Evolutionary conservation across 2,888 invertebrate genomes (phyloP).

Genomic region (Tachina fera): DNA sequence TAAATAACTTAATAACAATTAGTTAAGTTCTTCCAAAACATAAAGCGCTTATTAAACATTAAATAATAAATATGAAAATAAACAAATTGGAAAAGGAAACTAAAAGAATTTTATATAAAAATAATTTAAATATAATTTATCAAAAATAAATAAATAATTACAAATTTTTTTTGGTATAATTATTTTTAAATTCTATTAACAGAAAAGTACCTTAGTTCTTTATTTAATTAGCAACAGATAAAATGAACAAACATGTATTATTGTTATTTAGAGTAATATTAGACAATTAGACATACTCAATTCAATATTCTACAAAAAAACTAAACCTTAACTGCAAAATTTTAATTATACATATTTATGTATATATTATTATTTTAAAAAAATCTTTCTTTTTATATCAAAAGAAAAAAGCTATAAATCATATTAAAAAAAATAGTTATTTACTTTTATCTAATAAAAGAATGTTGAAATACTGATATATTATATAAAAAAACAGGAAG

Average conservation of each 20-base stretch:
- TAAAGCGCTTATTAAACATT: conserved; percentile 68
- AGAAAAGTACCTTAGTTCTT: conserved; percentile 51
- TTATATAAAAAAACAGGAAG: neutral
- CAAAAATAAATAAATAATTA: no score
- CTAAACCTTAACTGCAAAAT: conserved; percentile 35
- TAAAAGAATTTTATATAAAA: neutral
- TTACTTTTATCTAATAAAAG: neutral
- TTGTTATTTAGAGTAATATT: conserved; percentile 37
- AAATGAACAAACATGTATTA: conserved; percentile 11
- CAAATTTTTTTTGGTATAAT: no score
- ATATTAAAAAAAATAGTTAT: no score
- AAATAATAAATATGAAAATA: conserved; percentile 26
- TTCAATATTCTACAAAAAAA: neutral
- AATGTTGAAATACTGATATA: neutral
- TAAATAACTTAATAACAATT: conserved; percentile 52
- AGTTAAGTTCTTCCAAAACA: conserved; percentile 68
- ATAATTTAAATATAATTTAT: neutral
- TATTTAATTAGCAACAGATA: conserved; percentile 5
- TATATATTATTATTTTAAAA: no score
- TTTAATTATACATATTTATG: neutral
- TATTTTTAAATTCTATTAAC: no score
- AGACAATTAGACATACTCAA: conserved; percentile 19
- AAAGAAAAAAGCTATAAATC: no score
- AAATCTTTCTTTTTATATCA: no score
- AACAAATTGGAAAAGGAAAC: neutral